Percentiles rank a stretch among this genome's conserved stretches.
phyloP scores from a whole-genome alignment of 64 coral and sea anemone genomes.

The Pachyseris speciosa region DNA sequence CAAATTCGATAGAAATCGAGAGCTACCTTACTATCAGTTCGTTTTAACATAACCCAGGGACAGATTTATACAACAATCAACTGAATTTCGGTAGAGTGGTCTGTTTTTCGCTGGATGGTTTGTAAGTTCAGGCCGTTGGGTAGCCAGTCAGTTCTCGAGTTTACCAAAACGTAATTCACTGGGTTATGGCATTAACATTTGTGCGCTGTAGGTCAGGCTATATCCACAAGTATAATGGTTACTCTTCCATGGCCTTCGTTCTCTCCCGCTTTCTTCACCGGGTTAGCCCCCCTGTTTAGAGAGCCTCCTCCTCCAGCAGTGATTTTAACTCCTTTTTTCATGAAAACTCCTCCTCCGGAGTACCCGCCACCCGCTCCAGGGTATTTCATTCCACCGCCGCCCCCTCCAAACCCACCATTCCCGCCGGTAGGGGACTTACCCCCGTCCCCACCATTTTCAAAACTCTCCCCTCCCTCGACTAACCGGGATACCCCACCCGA shows the following conservation, averaged over 20 bases:
- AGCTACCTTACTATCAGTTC: too few relatives aligned
- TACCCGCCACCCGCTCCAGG: constrained; percentile 77
- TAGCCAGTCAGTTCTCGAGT: too few relatives aligned
- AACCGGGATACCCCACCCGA: background rate
- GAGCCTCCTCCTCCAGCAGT: constrained; percentile 77
- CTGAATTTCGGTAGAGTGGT: too few relatives aligned
- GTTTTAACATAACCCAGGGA: too few relatives aligned
- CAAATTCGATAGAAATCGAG: too few relatives aligned
- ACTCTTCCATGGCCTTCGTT: constrained; percentile 32
- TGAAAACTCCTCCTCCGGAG: constrained; percentile 64
- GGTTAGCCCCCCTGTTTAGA: constrained; percentile 21
- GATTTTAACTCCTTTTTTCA: background rate
- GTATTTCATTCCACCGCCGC: constrained; percentile 30
- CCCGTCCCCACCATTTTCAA: constrained; percentile 56
- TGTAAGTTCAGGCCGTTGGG: too few relatives aligned
- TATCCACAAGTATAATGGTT: background rate
- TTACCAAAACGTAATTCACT: too few relatives aligned
- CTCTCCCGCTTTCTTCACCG: background rate
- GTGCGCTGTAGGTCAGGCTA: background rate
- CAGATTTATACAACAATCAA: too few relatives aligned
- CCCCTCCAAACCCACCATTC: constrained; percentile 79
- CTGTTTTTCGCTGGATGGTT: too few relatives aligned
- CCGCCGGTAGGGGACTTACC: background rate
- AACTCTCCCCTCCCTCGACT: constrained; percentile 12
- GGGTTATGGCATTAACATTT: too few relatives aligned